Conservation (phyloP, 2,888 invertebrate species). For the Pseudococcus longispinus region DNA sequence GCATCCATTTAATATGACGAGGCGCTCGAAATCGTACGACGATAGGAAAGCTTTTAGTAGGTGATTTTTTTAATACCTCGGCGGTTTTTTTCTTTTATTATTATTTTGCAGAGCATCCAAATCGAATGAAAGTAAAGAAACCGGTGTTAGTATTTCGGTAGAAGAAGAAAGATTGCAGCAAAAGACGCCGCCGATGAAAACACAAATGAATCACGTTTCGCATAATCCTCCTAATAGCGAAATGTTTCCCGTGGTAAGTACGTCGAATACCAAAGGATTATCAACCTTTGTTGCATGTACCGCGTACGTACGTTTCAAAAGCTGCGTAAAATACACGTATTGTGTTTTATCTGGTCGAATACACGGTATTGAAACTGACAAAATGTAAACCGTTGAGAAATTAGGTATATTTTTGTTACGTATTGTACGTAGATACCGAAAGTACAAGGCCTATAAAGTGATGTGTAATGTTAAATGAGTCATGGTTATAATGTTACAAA, state of each 20-base stretch:
- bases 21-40: background rate
- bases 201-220: slow-evolving; percentile 53
- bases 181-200: slow-evolving; percentile 33
- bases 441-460: background rate
- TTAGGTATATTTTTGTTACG: background rate
- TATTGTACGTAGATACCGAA: background rate
- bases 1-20: slow-evolving; percentile 3
- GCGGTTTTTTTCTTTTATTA: no score
- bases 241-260: slow-evolving; percentile 50
- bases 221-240: slow-evolving; percentile 45
- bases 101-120: background rate
- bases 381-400: no score
- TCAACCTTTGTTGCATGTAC: background rate
- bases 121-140: slow-evolving; percentile 39
- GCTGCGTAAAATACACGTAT: background rate
- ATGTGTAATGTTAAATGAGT: background rate
- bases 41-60: background rate
- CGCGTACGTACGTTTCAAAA: slow-evolving; percentile 10
- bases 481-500: background rate
- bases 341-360: background rate
- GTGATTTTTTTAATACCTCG: background rate
- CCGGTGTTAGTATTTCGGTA: slow-evolving; percentile 45
- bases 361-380: background rate
- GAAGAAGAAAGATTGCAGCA: slow-evolving; percentile 53
- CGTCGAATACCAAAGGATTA: slow-evolving; percentile 31